phyloP scores from a whole-genome alignment of 2,797 vertebrate species.

The Sandelia bainsii region DNA sequence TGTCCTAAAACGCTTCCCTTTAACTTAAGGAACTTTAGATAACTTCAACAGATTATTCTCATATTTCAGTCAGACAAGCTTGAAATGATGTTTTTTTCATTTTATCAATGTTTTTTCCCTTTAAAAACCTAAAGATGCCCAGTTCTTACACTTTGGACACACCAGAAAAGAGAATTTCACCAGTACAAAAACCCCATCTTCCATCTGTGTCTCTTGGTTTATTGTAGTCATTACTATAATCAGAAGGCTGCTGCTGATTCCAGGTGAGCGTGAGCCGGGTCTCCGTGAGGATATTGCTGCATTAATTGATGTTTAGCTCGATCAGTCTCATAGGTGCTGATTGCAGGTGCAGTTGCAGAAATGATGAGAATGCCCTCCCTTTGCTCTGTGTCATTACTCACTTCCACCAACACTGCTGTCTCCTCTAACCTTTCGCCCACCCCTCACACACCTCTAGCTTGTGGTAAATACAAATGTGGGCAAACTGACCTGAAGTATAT shows the following conservation, averaged over 20 bases:
- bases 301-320: slow-evolving; percentile 75
- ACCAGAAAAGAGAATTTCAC: background rate
- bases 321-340: slow-evolving; percentile 73
- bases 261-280: slow-evolving; percentile 43
- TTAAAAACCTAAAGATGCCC: background rate
- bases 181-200: slow-evolving; percentile 8
- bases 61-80: slow-evolving; percentile 1
- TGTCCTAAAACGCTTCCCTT: background rate
- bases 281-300: slow-evolving; percentile 50
- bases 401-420: background rate
- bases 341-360: slow-evolving; percentile 57
- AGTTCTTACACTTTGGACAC: background rate
- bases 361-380: slow-evolving; percentile 53
- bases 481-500: slow-evolving; percentile 4
- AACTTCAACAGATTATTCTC: background rate
- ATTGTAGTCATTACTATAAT: slow-evolving; percentile 40
- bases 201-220: slow-evolving; percentile 23
- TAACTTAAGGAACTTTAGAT: background rate
- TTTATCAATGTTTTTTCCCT: background rate
- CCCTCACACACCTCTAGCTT: slow-evolving; percentile 1
- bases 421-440: background rate
- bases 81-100: too few relatives aligned
- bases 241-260: slow-evolving; percentile 37
- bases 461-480: slow-evolving; percentile 20
- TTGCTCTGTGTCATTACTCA: slow-evolving; percentile 40